Base-by-base conservation (phyloP, 2,888 invertebrate species). In the Amphipyra tragopoginis region DNA sequence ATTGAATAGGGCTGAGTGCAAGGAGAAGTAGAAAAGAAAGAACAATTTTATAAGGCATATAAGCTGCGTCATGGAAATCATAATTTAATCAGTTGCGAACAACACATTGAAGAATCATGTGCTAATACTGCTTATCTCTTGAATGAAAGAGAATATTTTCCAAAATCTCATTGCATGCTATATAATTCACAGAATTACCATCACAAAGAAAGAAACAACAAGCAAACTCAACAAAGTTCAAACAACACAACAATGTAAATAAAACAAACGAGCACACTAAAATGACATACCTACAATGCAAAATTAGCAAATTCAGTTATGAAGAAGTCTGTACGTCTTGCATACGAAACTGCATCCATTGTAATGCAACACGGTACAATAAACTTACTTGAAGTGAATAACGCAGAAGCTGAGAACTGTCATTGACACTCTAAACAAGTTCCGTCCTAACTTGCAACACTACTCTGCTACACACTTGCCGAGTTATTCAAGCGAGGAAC, bases 351-450 rank as follows among this genome's bases (percentile, higher is more conserved):
- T 75, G 75, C 79, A 79, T 68, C 76, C 73, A 83, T 85, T 83
- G 83, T 84, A 80, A 81, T 85, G 77, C 82, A 82, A 69, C 76
- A 70, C 67, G 56, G 71, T 66, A 82, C 82, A 80, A 80, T 84
- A 83, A 84, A 85, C 76, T 85, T 74, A 79, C 75, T 83, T 79
- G 57, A 72, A 81, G 82, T 84, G 84, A 81, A 86, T 83, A 86
- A 81, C 80, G 75, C 76, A 72, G 79, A 77, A 83, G 76, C 79
- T 72, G 69, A 72, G 77, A 79, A 80, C 81, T 83, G 87, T 81
- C 87, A 88, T 85, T 86, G 88, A 87, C 88, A 87, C 87, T 81
- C 78, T 83, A 82, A 84, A 82, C 85, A 86, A 88, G 86, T 87
- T 85, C 79, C 80, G 75, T 59, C 78, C 84, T 78, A 85, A 87